phyloP scores from a whole-genome alignment of 2,888 invertebrate genomes.

The Eremobia ochroleuca region DNA sequence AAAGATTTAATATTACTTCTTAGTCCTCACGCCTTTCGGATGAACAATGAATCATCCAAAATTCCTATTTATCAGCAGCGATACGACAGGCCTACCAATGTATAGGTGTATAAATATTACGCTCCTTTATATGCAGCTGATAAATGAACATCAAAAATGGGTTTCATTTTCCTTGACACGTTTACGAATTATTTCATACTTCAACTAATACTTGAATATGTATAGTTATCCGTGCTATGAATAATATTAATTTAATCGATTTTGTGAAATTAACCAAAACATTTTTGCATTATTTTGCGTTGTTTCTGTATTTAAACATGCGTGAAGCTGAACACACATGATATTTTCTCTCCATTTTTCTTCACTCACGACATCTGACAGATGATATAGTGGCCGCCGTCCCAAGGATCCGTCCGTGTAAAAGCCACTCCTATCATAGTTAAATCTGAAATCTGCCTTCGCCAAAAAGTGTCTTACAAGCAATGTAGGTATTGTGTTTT shows the following conservation, averaged over 20 bases:
- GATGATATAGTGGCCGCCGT: constrained; percentile 79
- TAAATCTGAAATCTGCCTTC: constrained; percentile 78
- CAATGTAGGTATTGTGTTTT: constrained; percentile 81
- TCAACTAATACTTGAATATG: neutral
- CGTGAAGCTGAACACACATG: constrained; percentile 63
- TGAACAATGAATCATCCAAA: constrained; percentile 82
- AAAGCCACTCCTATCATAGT: constrained; percentile 87
- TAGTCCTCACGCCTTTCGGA: constrained; percentile 51
- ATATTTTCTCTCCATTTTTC: constrained; percentile 66
- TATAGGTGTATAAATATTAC: constrained; percentile 37
- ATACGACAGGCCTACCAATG: constrained; percentile 61
- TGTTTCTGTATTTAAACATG: constrained; percentile 6
- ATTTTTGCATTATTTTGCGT: neutral
- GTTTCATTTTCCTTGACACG: neutral
- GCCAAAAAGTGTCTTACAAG: constrained; percentile 73
- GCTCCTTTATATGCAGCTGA: constrained; percentile 56
- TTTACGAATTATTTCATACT: neutral
- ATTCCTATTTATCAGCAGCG: constrained; percentile 77
- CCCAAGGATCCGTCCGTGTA: constrained; percentile 83
- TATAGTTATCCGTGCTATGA: too few species aligned
- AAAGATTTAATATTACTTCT: constrained; percentile 57
- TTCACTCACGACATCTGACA: constrained; percentile 73
- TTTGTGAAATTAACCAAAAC: neutral
- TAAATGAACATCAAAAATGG: neutral
- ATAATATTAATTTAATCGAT: neutral